These are phyloP conservation scores for Catagonus wagneri DNA, from an alignment of 2,113 vertebrate species.

Conservation along the genomic window DNA sequence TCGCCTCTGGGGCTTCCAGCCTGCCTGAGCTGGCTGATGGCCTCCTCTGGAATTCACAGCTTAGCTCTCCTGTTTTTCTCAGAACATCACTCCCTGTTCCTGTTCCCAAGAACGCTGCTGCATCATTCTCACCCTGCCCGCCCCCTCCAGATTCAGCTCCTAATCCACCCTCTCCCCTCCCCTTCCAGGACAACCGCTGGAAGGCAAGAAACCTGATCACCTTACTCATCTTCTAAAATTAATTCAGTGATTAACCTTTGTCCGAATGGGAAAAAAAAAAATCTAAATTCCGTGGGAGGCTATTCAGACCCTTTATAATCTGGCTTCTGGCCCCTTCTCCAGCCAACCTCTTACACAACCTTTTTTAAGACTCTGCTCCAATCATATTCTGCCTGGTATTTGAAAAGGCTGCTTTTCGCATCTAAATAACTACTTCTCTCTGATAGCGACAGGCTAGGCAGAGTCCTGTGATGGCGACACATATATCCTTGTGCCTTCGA, in stretches of 20 bases:
- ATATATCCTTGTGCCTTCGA: background rate
- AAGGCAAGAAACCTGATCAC: background rate
- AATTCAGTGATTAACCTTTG: background rate
- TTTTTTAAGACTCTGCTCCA: background rate
- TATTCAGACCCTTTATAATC: constrained; percentile 11
- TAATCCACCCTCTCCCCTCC: background rate
- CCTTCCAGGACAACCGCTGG: background rate
- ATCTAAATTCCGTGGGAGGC: constrained; percentile 22
- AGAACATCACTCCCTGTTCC: background rate
- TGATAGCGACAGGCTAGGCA: background rate
- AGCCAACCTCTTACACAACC: background rate
- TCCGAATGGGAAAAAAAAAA: background rate
- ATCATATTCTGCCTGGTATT: background rate
- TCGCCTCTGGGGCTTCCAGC: background rate
- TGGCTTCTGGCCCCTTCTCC: background rate
- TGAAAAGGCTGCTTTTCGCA: background rate
- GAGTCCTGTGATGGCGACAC: background rate
- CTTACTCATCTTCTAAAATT: constrained; percentile 46
- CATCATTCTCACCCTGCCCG: background rate
- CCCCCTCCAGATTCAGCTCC: background rate
- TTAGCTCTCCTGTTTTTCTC: background rate
- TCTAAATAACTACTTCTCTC: background rate
- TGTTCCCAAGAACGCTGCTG: background rate
- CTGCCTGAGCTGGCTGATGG: background rate
- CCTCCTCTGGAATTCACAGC: background rate